A percentile compares a stretch with the other conserved stretches of the same genome.
Evolutionary conservation across 2,888 invertebrate genomes (phyloP).

Genomic region (Pachydiplax longipennis): DNA sequence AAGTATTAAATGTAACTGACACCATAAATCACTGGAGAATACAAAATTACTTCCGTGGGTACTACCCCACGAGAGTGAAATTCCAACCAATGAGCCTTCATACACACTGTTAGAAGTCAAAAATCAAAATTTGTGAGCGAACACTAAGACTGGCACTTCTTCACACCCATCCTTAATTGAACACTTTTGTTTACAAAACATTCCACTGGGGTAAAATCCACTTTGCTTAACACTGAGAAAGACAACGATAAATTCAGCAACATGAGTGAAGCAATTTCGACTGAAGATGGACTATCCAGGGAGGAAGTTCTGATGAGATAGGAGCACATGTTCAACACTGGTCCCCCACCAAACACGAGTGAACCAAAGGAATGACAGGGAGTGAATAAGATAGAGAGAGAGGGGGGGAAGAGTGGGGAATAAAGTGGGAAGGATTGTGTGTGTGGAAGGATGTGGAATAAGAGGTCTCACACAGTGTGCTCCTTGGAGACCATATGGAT

Average conservation of each 20-base stretch:
- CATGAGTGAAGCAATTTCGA: neutral
- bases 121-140: too few relatives aligned
- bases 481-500: neutral
- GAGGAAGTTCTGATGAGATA: neutral
- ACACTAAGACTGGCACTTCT: too few relatives aligned
- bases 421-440: neutral
- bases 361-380: neutral
- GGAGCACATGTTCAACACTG: neutral
- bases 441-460: neutral
- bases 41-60: too few relatives aligned
- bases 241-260: neutral
- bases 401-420: neutral
- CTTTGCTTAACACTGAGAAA: too few relatives aligned
- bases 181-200: too few relatives aligned
- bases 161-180: too few relatives aligned
- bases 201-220: too few relatives aligned
- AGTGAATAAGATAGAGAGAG: neutral
- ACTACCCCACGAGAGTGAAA: too few relatives aligned
- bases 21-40: too few relatives aligned
- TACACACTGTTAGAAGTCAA: too few relatives aligned
- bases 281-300: neutral
- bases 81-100: too few relatives aligned
- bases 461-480: neutral
- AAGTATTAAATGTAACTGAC: too few relatives aligned
- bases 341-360: neutral